Conservation (phyloP, 1,140 invertebrate genomes). For the Lepidotrigona ventralis region DNA sequence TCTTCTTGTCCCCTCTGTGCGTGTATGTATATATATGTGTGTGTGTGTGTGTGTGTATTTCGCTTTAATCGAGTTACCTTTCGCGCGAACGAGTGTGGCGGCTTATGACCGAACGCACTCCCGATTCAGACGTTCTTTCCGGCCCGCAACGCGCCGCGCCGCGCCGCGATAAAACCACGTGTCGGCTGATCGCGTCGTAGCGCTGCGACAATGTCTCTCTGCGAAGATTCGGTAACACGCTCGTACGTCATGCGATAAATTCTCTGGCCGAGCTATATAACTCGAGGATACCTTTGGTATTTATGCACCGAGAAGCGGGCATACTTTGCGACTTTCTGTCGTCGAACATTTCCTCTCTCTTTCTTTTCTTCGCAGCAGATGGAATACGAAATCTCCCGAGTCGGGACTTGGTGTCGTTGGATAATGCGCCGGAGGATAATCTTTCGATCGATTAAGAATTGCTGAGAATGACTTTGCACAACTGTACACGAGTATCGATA, state of each 20-base stretch:
- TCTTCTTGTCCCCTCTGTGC: not conserved
- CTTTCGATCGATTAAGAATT: no score
- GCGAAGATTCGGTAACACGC: conserved; percentile 54
- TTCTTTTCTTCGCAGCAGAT: not conserved
- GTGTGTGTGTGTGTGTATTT: not conserved
- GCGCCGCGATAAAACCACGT: conserved; percentile 48
- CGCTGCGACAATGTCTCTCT: conserved; percentile 1
- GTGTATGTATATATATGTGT: no score
- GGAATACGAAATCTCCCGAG: no score
- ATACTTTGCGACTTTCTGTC: not conserved
- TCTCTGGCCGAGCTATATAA: not conserved
- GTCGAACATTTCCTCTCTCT: not conserved
- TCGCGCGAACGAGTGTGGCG: conserved; percentile 40
- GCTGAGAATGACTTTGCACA: no score
- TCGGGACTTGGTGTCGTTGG: no score
- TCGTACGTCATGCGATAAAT: conserved; percentile 54
- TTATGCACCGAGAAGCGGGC: conserved; percentile 2
- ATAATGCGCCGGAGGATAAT: no score
- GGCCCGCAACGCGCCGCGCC: not conserved
- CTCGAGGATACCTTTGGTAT: conserved; percentile 8
- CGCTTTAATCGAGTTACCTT: conserved; percentile 66
- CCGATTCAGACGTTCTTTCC: conserved; percentile 57
- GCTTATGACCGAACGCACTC: conserved; percentile 65
- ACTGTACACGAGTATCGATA: no score
- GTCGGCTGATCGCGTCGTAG: conserved; percentile 22